A percentile compares a stretch with the other conserved stretches of the same genome.
Conservation (phyloP, 2,888 invertebrate genomes). For the Rotaria socialis region DNA sequence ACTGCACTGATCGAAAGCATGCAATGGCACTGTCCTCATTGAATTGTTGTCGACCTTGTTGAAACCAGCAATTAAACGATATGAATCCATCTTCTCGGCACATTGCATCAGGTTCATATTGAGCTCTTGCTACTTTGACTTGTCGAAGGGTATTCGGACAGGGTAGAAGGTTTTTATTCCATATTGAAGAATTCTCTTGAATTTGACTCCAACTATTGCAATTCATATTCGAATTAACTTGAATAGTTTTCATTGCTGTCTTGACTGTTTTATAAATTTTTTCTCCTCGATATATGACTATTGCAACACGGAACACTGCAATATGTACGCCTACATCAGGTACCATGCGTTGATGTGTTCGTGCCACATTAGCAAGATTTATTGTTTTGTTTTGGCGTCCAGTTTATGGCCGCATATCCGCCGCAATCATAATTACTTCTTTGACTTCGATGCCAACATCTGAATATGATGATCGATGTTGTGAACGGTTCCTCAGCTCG, state of each 20-base stretch:
- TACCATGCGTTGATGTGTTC: neutral
- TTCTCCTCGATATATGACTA: neutral
- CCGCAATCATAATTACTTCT: neutral
- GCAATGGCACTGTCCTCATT: neutral
- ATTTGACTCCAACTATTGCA: neutral
- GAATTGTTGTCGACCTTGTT: neutral
- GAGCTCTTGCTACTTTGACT: neutral
- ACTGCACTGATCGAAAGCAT: neutral
- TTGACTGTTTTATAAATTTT: neutral
- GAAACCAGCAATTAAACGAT: neutral
- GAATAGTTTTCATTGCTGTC: neutral
- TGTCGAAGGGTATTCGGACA: neutral
- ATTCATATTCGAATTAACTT: neutral
- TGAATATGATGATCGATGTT: neutral
- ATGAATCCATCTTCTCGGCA: neutral
- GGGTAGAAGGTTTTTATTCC: neutral
- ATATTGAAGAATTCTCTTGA: neutral
- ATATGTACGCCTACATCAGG: neutral
- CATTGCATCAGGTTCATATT: neutral
- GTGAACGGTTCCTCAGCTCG: neutral
- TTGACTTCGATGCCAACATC: neutral
- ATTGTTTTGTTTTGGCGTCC: neutral
- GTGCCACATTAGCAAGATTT: neutral
- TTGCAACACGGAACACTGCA: neutral
- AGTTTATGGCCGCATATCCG: neutral